phyloP scores from a whole-genome alignment of 2,888 invertebrate genomes.

The Apomyelois bistriatella region DNA sequence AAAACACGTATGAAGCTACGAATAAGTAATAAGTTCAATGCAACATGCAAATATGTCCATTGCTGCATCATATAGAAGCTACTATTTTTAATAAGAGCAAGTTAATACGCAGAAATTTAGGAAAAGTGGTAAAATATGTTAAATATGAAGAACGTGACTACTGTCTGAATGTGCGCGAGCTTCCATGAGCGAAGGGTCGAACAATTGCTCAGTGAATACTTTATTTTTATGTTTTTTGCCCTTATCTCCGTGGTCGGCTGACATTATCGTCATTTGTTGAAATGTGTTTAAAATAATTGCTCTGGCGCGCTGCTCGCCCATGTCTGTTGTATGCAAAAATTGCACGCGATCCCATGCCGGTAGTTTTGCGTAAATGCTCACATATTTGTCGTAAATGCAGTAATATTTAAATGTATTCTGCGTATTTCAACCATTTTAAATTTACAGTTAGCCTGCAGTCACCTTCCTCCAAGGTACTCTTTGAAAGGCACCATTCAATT shows the following conservation, averaged over 20 bases:
- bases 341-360: constrained; percentile 68
- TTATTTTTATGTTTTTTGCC: constrained; percentile 53
- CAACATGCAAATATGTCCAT: too few relatives aligned
- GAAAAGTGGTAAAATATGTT: constrained; percentile 1
- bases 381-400: constrained; percentile 70
- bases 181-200: constrained; percentile 40
- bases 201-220: constrained; percentile 55
- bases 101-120: neutral
- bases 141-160: neutral
- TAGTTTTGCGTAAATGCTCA: constrained; percentile 73
- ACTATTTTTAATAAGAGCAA: too few relatives aligned
- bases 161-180: constrained; percentile 16
- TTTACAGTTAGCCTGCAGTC: constrained; percentile 44
- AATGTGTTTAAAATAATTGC: constrained; percentile 80
- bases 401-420: constrained; percentile 48
- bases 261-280: constrained; percentile 78
- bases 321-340: constrained; percentile 67
- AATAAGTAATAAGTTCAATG: too few relatives aligned
- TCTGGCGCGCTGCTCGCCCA: constrained; percentile 62
- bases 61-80: too few relatives aligned
- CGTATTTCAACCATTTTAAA: constrained; percentile 37
- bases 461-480: constrained; percentile 24
- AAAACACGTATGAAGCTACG: too few relatives aligned
- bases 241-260: constrained; percentile 61
- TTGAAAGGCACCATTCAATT: constrained; percentile 32